Evolutionary conservation across 2,113 vertebrate genomes (phyloP).

Genomic region (Gallinago undulata): DNA sequence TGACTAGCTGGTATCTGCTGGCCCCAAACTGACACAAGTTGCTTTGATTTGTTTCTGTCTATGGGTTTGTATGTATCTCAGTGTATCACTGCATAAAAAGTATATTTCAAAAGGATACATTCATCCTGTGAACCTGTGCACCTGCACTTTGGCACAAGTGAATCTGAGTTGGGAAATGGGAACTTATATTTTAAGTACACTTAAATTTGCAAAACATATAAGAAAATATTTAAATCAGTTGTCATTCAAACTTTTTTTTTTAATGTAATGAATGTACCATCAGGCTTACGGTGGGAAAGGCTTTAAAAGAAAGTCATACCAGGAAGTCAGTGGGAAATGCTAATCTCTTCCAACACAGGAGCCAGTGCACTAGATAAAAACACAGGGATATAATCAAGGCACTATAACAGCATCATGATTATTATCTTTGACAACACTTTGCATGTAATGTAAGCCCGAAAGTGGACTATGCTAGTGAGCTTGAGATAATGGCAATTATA

Average conservation of each 20-base stretch:
- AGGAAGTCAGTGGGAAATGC: not conserved
- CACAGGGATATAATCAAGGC: not conserved
- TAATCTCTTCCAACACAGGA: not conserved
- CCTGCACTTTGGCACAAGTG: not conserved
- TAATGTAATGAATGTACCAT: not conserved
- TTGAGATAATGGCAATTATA: not conserved
- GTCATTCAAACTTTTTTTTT: not conserved
- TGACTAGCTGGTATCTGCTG: not conserved
- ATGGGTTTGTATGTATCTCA: not conserved
- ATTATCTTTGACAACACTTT: slow-evolving; percentile 7
- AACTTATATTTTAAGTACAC: not conserved
- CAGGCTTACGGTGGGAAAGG: not conserved
- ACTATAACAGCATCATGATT: not conserved
- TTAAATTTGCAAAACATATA: not conserved
- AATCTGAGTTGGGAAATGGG: not conserved
- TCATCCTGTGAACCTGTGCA: not conserved
- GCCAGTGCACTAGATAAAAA: not conserved
- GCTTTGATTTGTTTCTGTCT: not conserved
- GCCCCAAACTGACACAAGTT: no score
- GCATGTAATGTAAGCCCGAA: not conserved
- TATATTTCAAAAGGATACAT: not conserved
- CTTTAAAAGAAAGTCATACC: not conserved
- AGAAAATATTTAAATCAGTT: not conserved
- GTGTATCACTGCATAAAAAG: not conserved
- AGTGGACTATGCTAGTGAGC: not conserved